A percentile compares a stretch with the other conserved stretches of the same genome.
Evolutionary conservation across 2,797 vertebrate species (phyloP).

Genomic region (Hylomyscus alleni): DNA sequence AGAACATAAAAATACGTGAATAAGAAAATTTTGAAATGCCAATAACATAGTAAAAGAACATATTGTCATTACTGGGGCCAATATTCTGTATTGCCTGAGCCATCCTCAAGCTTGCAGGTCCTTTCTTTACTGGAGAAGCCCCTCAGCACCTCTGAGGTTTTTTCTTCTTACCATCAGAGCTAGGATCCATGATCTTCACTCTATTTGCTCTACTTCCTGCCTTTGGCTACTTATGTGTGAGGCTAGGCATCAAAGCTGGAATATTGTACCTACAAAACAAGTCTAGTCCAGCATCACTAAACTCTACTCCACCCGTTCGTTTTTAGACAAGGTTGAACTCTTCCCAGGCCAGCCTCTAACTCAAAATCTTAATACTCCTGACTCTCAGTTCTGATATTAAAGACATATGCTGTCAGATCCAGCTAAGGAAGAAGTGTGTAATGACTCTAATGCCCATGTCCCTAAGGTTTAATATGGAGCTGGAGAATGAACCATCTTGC

Average conservation of each 20-base stretch:
- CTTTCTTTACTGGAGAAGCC: neutral
- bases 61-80: neutral
- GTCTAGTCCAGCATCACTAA: no score
- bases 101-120: neutral
- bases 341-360: neutral
- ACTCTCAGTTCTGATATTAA: neutral
- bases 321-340: neutral
- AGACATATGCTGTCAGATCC: no score
- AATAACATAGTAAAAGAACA: conserved; percentile 31
- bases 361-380: neutral
- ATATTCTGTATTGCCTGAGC: neutral
- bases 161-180: fast-evolving
- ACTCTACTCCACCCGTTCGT: neutral
- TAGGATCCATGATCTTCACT: neutral
- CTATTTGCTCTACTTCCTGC: neutral
- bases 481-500: neutral
- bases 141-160: neutral
- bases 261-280: neutral
- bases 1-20: conserved; percentile 64
- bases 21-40: conserved; percentile 48
- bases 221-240: neutral
- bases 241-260: neutral
- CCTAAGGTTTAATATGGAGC: fast-evolving
- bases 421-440: neutral
- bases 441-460: neutral